These are phyloP conservation scores for Lissonota sp. DNA, from an alignment of 2,888 invertebrate species.

Conservation along the genomic window DNA sequence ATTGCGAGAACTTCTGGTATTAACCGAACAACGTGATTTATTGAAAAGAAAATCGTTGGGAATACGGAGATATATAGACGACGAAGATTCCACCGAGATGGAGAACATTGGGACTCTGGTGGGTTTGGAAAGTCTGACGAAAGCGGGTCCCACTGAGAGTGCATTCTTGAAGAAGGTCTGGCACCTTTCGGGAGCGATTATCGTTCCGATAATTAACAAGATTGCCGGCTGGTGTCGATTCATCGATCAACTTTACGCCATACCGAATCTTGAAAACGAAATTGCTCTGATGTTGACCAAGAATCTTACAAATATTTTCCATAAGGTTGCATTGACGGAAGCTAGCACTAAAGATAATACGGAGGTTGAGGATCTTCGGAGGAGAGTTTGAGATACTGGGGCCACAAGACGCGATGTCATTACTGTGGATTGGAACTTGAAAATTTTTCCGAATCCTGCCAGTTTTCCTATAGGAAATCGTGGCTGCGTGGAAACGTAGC, in stretches of 20 bases:
- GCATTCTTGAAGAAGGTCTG: background rate
- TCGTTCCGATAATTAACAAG: conserved; percentile 4
- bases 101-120: background rate
- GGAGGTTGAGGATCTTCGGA: too few relatives aligned
- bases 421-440: too few relatives aligned
- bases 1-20: conserved; percentile 9
- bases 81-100: background rate
- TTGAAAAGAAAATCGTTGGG: background rate
- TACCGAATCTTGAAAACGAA: background rate
- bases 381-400: too few relatives aligned
- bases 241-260: conserved; percentile 9
- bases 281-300: background rate
- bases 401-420: too few relatives aligned
- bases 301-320: too few relatives aligned
- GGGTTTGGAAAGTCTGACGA: background rate
- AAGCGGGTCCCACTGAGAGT: background rate
- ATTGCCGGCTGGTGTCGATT: background rate
- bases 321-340: too few relatives aligned
- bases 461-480: too few relatives aligned
- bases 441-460: too few relatives aligned
- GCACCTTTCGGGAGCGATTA: background rate
- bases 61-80: background rate
- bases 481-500: too few relatives aligned
- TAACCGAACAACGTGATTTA: background rate
- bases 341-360: too few relatives aligned